Conservation (phyloP, 2,888 invertebrate species). For the Venustoraphidia nigricollis region DNA sequence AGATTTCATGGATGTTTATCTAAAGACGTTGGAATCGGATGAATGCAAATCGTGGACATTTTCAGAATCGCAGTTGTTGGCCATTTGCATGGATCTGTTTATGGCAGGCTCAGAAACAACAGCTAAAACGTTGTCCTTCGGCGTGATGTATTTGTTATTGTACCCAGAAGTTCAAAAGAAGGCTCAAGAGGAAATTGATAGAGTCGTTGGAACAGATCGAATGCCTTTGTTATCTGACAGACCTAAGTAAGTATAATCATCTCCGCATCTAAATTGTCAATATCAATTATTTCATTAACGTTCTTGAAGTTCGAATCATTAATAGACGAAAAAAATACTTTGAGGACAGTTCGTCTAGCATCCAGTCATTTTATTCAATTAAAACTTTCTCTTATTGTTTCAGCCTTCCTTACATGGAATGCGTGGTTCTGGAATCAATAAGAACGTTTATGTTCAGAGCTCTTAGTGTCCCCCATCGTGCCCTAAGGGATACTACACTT, state of each 20-base stretch:
- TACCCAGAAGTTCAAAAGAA: conserved; percentile 56
- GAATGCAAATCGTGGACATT: conserved; percentile 38
- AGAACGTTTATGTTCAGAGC: conserved; percentile 68
- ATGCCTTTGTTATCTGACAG: conserved; percentile 55
- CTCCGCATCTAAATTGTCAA: conserved; percentile 5
- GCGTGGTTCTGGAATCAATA: conserved; percentile 58
- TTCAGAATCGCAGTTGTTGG: conserved; percentile 58
- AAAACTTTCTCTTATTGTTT: conserved; percentile 15
- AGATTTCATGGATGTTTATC: conserved; percentile 71
- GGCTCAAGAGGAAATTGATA: conserved; percentile 64
- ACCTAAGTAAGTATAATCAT: conserved; percentile 35
- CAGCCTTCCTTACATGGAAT: conserved; percentile 70
- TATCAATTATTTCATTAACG: conserved; percentile 4
- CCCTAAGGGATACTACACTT: conserved; percentile 52
- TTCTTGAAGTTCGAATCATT: conserved; percentile 1
- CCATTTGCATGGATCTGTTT: conserved; percentile 72
- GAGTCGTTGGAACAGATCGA: conserved; percentile 51
- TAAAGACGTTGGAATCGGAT: conserved; percentile 46
- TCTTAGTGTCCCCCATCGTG: conserved; percentile 67
- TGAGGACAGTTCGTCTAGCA: neutral
- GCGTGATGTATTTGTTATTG: conserved; percentile 56
- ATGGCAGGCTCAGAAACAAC: conserved; percentile 81
- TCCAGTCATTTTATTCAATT: neutral
- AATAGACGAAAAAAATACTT: neutral
- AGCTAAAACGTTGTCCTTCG: conserved; percentile 60